These are phyloP conservation scores for Peromyscus melanophrys DNA, from an alignment of 2,797 vertebrate species.

Conservation along the genomic window DNA sequence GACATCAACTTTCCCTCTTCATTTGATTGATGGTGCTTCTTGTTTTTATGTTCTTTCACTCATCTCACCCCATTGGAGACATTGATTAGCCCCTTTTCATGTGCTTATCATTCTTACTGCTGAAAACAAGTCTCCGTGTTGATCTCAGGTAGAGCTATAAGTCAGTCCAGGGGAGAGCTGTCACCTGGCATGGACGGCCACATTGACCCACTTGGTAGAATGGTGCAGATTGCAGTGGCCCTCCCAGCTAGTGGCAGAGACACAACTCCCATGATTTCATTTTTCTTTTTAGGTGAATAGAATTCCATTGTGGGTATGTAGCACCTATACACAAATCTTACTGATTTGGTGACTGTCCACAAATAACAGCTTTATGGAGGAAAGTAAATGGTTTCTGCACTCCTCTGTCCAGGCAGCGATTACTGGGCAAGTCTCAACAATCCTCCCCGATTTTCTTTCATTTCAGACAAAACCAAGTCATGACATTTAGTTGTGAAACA, in stretches of 20 bases:
- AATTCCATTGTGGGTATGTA: not conserved
- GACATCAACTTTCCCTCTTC: not conserved
- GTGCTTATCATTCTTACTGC: not conserved
- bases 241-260: not conserved
- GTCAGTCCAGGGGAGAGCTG: not conserved
- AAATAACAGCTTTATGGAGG: constrained; percentile 27
- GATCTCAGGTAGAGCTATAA: not conserved
- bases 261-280: too few species aligned
- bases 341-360: not conserved
- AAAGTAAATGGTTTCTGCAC: not conserved
- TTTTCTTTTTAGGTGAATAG: not conserved
- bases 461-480: constrained; percentile 56
- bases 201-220: not conserved
- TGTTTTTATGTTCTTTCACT: not conserved
- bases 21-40: not conserved
- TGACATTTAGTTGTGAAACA: constrained; percentile 33
- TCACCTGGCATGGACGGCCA: not conserved
- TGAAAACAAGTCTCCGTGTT: not conserved
- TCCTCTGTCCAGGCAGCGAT: not conserved
- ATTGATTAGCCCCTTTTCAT: not conserved
- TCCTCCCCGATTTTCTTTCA: constrained; percentile 57
- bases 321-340: not conserved
- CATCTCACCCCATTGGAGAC: not conserved
- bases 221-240: not conserved
- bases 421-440: not conserved